Base-by-base conservation (phyloP, 2,888 invertebrate species). In the Hydrotaea cyrtoneurina region DNA sequence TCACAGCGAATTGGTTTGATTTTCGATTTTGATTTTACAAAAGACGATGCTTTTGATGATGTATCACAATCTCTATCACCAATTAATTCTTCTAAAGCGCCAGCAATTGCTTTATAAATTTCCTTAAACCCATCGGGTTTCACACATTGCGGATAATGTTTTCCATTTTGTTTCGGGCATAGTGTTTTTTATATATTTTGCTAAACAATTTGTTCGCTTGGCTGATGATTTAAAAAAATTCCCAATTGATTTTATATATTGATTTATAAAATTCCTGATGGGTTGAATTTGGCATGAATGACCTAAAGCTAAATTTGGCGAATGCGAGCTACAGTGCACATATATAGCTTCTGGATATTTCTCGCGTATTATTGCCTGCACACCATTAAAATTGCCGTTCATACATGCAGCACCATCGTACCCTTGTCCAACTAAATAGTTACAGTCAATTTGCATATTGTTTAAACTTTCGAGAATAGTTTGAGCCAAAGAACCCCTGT, bases 61-160 rank as follows among this genome's bases (percentile, higher is more conserved):
- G 36, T 36, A 36, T 36, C 36, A 36, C 36, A 36, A 36, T 36
- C 36, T 36, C 36, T 36, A 36, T 36, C 36, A 36, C 36, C 36
- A 36, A 36, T 36, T 36, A 36, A 36, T 36, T 36, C 36, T 57
- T 57, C 57, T 23, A 57, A 57, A 57, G 57, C 57, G 21, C 23
- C 57, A 57, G 10, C 23, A 57, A 57, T 57, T 57, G 21, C 57
- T 57, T 21, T 21, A 57, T 23, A 57, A 21, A 23, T 23, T 23
- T 57, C 57, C 21, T 57, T 23, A 57, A 57, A 57, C 57, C 57
- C 57, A 57, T 23, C 57, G 57, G 21, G 57, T 69, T 69, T 69
- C 66, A 69, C 66, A 69, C 39, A 43, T 43, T 69, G 66, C 66
- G 66, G 39, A 39, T 69, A 69, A 43, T 43, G 66, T 69, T 69